Evolutionary conservation across 2,888 invertebrate species (phyloP), one percentile per base, ranked within the genome.

Genomic region (Xiphydria camelus): DNA sequence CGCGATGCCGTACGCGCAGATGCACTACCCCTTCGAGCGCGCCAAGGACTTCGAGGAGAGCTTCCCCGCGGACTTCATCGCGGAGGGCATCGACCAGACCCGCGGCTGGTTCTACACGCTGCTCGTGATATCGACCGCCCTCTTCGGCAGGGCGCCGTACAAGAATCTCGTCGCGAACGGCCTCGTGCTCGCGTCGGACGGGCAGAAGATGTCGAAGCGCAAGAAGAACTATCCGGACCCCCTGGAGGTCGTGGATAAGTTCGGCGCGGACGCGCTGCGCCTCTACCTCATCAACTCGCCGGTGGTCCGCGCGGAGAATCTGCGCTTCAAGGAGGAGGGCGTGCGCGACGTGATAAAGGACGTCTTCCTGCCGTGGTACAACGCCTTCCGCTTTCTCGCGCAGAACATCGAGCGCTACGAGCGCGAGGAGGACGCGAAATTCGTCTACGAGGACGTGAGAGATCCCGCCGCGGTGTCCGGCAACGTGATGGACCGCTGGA

Each of bases 141-240:
- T 99, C 7, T 99, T 96, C 73, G 91, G 92, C 39, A 94, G 94
- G 71, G 89, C 99, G 0, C 98, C 99, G 0, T 99, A 95, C 76
- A 97, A 97, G 75, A 99, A 99, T 77, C 82, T 99, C 29, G 94
- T 99, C 56, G 94, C 89, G 12, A 98, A 95, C 75, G 99, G 99
- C 1, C 81, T 99, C 45, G 90, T 99, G 0, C 79, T 99, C 47
- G 98, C 97, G n/a, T 76, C 89, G 22, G 98, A 99, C 80, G 99
- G 99, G 0, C 94, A 96, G 73, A 99, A 99, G 77, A 99, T 99
- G 99, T 97, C 97, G 0, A 99, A 99, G 75, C 83, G 98, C 19
- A 97, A 97, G 78, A 94, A 97, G 76, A 99, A 99, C 74, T 99
- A 96, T 76, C 99, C 99, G 0, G 97, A 99, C 79, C 98, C 99